Conservation (phyloP, 2,888 invertebrate genomes). For the Elegia similella region DNA sequence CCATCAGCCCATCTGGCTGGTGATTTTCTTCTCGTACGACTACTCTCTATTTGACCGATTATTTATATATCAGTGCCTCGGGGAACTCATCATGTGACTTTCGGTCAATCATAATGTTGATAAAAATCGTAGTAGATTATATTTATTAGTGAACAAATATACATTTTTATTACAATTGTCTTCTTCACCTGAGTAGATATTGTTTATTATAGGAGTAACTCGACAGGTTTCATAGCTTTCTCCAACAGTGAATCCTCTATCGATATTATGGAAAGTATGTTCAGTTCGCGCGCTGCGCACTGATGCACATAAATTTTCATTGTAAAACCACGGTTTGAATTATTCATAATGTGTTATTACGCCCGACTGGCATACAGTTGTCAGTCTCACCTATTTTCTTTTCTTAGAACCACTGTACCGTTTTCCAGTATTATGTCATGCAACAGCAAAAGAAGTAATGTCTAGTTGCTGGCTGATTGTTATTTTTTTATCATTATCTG, state of each 20-base stretch:
- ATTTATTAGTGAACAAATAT: too few relatives aligned
- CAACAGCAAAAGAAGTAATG: constrained; percentile 4
- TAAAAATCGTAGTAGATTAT: too few relatives aligned
- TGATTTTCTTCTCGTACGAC: too few relatives aligned
- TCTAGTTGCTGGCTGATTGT: neutral
- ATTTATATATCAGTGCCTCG: too few relatives aligned
- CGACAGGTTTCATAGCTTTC: constrained; percentile 20
- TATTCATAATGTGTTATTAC: constrained; percentile 60
- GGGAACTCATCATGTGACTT: too few relatives aligned
- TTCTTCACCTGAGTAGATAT: neutral
- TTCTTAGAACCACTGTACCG: constrained; percentile 44
- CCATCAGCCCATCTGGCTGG: too few relatives aligned
- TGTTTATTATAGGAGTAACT: neutral
- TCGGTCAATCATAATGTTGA: too few relatives aligned
- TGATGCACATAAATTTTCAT: constrained; percentile 47
- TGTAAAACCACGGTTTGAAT: constrained; percentile 53
- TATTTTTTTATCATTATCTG: neutral
- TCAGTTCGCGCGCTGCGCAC: constrained; percentile 30
- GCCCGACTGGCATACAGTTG: constrained; percentile 36
- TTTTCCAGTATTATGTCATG: constrained; percentile 31
- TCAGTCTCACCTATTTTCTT: constrained; percentile 59
- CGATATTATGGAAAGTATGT: constrained; percentile 50
- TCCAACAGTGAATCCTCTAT: constrained; percentile 27
- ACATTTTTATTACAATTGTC: too few relatives aligned
- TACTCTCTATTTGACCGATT: too few relatives aligned